Evolutionary conservation across 2,113 vertebrate species (phyloP).

Genomic region (Taxidea taxus): DNA sequence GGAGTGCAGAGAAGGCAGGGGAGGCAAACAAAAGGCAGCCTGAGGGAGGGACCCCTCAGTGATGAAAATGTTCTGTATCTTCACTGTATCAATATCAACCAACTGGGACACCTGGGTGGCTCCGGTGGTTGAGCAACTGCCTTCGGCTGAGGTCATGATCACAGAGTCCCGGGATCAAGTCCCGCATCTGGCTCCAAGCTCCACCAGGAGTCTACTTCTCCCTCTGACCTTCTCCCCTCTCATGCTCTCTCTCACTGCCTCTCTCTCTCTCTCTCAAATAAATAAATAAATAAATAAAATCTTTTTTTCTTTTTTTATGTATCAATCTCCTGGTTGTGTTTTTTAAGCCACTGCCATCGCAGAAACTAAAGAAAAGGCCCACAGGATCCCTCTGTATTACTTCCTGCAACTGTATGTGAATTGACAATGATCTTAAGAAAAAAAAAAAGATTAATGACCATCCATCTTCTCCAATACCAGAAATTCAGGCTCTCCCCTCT

Average conservation of each 20-base stretch:
- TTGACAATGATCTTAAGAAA: neutral
- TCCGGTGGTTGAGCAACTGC: too few relatives aligned
- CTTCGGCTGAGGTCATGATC: too few relatives aligned
- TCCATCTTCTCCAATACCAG: neutral
- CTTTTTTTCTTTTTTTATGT: too few relatives aligned
- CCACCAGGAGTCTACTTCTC: too few relatives aligned
- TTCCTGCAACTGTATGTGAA: neutral
- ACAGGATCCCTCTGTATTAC: neutral
- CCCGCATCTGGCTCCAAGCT: too few relatives aligned
- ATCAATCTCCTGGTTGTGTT: neutral
- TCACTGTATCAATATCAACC: neutral
- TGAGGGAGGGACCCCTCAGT: too few relatives aligned
- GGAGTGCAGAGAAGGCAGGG: neutral
- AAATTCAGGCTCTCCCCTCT: neutral
- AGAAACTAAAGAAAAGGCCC: neutral
- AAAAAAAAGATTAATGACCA: neutral
- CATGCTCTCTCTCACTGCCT: too few relatives aligned
- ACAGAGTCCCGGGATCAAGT: too few relatives aligned
- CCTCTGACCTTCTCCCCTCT: too few relatives aligned
- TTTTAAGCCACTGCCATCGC: neutral
- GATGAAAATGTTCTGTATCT: neutral
- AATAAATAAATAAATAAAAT: too few relatives aligned
- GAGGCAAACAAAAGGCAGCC: too few relatives aligned
- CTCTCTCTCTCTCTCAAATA: too few relatives aligned
- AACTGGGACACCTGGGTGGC: neutral